Percentiles rank a stretch among this genome's conserved stretches.
These are phyloP conservation scores for Fukomys damarensis DNA, from an alignment of 2,113 vertebrate species.

Conservation along the genomic window DNA sequence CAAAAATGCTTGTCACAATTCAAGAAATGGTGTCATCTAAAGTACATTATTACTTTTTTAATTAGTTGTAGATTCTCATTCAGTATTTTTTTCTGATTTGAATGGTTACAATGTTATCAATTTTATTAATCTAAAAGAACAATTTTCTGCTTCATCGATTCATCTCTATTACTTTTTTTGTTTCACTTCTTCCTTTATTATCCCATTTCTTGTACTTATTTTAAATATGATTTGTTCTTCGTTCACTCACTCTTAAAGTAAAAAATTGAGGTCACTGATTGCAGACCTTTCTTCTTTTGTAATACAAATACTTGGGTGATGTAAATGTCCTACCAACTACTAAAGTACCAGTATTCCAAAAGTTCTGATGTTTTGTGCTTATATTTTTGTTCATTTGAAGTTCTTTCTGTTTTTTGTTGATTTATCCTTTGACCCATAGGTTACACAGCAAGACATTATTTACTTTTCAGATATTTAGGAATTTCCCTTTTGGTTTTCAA, in stretches of 20 bases:
- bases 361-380: background rate
- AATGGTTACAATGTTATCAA: background rate
- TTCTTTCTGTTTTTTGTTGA: background rate
- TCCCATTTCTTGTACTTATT: background rate
- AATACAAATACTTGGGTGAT: background rate
- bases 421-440: background rate
- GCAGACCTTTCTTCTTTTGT: background rate
- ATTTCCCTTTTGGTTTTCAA: slow-evolving; percentile 14
- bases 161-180: background rate
- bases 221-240: background rate
- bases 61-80: background rate
- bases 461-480: background rate
- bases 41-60: background rate
- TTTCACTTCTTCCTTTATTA: background rate
- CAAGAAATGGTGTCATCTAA: background rate
- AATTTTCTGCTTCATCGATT: background rate
- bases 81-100: background rate
- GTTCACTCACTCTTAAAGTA: background rate
- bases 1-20: background rate
- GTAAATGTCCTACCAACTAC: no score
- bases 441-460: background rate
- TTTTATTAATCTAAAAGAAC: background rate
- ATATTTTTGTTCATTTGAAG: background rate
- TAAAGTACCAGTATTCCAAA: background rate
- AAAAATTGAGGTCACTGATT: background rate